These are phyloP conservation scores for Sebastes aleutianus DNA, from an alignment of 2,797 vertebrate genomes.

Conservation along the genomic window DNA sequence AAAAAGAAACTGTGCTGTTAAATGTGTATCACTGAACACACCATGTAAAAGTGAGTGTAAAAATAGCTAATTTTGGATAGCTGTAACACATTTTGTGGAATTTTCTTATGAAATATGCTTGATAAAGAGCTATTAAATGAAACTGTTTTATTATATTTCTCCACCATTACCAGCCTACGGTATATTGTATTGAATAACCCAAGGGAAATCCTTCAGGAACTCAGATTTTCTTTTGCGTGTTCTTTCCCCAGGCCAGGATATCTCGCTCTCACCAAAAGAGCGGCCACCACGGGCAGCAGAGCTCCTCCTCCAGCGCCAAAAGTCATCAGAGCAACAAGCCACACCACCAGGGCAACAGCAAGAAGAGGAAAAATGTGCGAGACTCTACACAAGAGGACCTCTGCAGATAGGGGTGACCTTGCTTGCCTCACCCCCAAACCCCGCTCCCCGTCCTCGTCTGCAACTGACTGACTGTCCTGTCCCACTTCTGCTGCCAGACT, in stretches of 20 bases:
- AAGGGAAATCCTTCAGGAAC: not conserved
- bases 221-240: not conserved
- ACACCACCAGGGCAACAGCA: constrained; percentile 90
- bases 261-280: constrained; percentile 90
- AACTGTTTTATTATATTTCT: not conserved
- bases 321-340: constrained; percentile 83
- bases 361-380: constrained; percentile 96
- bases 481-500: constrained; percentile 72
- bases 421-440: not conserved
- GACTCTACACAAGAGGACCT: constrained; percentile 90
- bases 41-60: not conserved
- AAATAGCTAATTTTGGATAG: not conserved
- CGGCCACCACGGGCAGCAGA: constrained; percentile 88
- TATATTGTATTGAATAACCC: not conserved
- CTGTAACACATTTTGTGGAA: not conserved
- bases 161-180: not conserved
- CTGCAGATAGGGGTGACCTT: constrained; percentile 89
- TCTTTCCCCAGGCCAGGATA: constrained; percentile 83
- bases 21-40: not conserved
- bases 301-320: constrained; percentile 87
- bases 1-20: not conserved
- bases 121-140: not conserved
- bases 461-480: constrained; percentile 63
- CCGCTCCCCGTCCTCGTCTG: constrained; percentile 42
- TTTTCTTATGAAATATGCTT: not conserved